Evolutionary conservation across 92 coral and sea anemone species (phyloP).

Genomic region (Isaurus tuberculatus): DNA sequence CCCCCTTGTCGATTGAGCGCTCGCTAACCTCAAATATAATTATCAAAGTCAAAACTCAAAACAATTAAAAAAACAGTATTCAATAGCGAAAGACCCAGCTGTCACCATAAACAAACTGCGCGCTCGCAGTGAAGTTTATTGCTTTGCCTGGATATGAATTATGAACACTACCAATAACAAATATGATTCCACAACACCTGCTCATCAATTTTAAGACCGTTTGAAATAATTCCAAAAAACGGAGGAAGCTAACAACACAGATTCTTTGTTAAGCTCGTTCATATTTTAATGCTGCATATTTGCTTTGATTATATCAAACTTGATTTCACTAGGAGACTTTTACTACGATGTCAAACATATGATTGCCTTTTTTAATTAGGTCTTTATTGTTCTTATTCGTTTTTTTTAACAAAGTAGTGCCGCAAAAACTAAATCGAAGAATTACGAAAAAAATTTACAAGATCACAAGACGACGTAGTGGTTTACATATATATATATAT

Average conservation of each 20-base stretch:
- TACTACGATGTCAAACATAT: background rate
- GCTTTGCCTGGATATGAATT: background rate
- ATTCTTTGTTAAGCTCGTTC: background rate
- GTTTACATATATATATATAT: no score
- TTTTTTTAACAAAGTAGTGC: no score
- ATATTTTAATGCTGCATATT: background rate
- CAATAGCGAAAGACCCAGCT: background rate
- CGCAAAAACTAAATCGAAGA: no score
- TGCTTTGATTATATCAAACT: background rate
- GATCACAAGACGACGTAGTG: no score
- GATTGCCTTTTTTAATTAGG: no score
- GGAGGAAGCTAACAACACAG: background rate
- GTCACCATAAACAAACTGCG: background rate
- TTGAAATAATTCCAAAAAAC: background rate
- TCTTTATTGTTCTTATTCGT: background rate
- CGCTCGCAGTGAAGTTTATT: background rate
- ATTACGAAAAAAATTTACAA: no score
- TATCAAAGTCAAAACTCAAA: background rate
- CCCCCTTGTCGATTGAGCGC: background rate
- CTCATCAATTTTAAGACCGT: background rate
- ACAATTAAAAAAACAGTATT: background rate
- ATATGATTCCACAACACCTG: background rate
- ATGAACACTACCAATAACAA: background rate
- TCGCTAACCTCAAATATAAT: background rate
- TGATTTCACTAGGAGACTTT: background rate